These are phyloP conservation scores for Zygogramma bicolorata DNA, from an alignment of 2,888 invertebrate species.

Conservation along the genomic window DNA sequence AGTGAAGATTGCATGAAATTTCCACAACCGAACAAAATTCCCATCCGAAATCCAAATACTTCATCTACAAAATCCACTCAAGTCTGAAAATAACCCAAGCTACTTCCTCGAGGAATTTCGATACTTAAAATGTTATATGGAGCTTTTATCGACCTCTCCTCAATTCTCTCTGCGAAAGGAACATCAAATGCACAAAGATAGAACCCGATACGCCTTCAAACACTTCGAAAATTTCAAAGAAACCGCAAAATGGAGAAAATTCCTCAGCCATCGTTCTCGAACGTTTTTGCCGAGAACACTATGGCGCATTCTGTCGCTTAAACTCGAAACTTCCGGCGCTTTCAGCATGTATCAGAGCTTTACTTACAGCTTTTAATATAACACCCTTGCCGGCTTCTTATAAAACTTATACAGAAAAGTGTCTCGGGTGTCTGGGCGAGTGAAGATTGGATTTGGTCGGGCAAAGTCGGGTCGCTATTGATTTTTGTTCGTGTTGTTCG, in stretches of 20 bases:
- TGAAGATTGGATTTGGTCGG: slow-evolving; percentile 50
- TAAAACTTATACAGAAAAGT: slow-evolving; percentile 60
- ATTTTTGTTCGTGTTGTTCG: slow-evolving; percentile 22
- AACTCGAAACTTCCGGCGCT: slow-evolving; percentile 50
- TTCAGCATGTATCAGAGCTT: slow-evolving; percentile 36
- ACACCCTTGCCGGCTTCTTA: slow-evolving; percentile 40
- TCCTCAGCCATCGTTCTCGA: slow-evolving; percentile 44
- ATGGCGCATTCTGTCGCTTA: slow-evolving; percentile 59
- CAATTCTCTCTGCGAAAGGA: slow-evolving; percentile 30
- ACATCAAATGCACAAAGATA: slow-evolving; percentile 55
- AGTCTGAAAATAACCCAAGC: slow-evolving; percentile 14
- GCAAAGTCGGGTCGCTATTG: slow-evolving; percentile 45
- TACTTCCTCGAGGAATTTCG: slow-evolving; percentile 31
- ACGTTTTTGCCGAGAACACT: slow-evolving; percentile 25
- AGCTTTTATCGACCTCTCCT: slow-evolving; percentile 29
- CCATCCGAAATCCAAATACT: background rate
- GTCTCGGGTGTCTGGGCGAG: slow-evolving; percentile 49
- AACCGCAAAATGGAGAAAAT: slow-evolving; percentile 62
- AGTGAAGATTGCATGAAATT: background rate
- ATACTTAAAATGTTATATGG: slow-evolving; percentile 32
- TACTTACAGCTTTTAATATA: slow-evolving; percentile 47
- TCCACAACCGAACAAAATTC: background rate
- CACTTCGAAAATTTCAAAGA: slow-evolving; percentile 62
- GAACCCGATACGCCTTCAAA: slow-evolving; percentile 57
- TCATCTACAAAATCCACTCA: background rate